A percentile compares a stretch with the other conserved stretches of the same genome.
phyloP scores from a whole-genome alignment of 2,888 invertebrate species.

The Hydroisotoma schaefferi region DNA sequence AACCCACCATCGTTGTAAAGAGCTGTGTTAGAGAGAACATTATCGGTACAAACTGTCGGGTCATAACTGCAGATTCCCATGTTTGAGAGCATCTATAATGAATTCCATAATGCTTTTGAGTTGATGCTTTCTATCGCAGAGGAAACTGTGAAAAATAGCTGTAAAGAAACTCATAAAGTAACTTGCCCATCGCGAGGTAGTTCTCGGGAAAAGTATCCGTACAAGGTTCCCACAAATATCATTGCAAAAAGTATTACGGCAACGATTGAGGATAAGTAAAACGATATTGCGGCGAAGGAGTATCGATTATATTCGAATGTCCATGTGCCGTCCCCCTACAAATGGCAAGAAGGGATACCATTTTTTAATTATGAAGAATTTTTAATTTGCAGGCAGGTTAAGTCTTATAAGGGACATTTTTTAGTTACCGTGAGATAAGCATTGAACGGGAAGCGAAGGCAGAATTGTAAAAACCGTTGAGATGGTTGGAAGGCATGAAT shows the following conservation, averaged over 20 bases:
- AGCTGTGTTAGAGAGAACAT: conserved; percentile 23
- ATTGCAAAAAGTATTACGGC: not conserved
- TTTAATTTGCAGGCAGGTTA: not conserved
- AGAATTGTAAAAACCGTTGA: not conserved
- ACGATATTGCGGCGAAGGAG: not conserved
- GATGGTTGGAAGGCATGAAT: not conserved
- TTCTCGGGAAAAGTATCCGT: not conserved
- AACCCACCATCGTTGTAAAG: conserved; percentile 16
- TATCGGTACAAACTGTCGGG: conserved; percentile 18
- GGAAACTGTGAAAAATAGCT: not conserved
- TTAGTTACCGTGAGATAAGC: not conserved
- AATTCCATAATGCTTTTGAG: not conserved
- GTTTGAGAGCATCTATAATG: conserved; percentile 16
- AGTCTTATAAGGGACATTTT: not conserved
- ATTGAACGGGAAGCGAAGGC: not conserved
- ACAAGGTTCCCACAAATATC: not conserved
- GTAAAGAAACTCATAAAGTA: not conserved
- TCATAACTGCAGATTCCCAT: conserved; percentile 14
- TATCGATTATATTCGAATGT: not conserved
- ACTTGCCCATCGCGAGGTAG: conserved; percentile 7
- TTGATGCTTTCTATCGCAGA: not conserved
- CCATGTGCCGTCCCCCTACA: not conserved
- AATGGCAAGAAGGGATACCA: not conserved
- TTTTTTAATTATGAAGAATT: not conserved
- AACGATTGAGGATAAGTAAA: not conserved